Conservation (phyloP, 2,888 invertebrate genomes). For the Microctonus brassicae region DNA sequence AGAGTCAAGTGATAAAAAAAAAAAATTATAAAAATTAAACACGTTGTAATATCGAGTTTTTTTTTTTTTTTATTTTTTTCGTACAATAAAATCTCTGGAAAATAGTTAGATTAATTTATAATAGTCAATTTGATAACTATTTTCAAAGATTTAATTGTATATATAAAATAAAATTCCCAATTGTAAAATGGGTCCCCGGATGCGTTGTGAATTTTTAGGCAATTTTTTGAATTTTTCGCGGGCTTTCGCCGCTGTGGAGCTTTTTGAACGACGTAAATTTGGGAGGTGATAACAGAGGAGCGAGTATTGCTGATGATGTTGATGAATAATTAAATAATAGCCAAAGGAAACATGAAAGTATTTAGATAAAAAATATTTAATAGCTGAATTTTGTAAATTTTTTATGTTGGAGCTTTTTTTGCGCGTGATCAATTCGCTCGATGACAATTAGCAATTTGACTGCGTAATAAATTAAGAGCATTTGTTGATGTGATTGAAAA, state of each 20-base stretch:
- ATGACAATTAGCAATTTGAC: constrained; percentile 20
- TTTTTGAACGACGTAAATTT: background rate
- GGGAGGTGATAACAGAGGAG: background rate
- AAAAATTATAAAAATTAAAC: constrained; percentile 11
- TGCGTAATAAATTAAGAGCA: constrained; percentile 18
- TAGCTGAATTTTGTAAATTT: constrained; percentile 33
- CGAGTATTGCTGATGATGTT: background rate
- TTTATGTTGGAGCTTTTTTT: constrained; percentile 23
- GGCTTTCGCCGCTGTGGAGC: constrained; percentile 14
- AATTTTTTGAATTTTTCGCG: constrained; percentile 12
- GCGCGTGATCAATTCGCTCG: constrained; percentile 19
- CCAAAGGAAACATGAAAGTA: constrained; percentile 17
- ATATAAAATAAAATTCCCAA: background rate
- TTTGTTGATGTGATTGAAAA: constrained; percentile 25
- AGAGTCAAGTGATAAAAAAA: constrained; percentile 12
- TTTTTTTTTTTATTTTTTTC: background rate
- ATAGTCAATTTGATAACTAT: background rate
- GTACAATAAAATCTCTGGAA: background rate
- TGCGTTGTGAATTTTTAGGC: constrained; percentile 2
- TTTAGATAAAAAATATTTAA: constrained; percentile 24
- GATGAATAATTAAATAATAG: constrained; percentile 10
- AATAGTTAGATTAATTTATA: background rate
- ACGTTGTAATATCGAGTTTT: constrained; percentile 21
- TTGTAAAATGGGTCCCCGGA: constrained; percentile 7
- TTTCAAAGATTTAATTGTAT: background rate